These are phyloP conservation scores for Apis cerana DNA, from an alignment of 1,140 invertebrate genomes.

Conservation along the genomic window DNA sequence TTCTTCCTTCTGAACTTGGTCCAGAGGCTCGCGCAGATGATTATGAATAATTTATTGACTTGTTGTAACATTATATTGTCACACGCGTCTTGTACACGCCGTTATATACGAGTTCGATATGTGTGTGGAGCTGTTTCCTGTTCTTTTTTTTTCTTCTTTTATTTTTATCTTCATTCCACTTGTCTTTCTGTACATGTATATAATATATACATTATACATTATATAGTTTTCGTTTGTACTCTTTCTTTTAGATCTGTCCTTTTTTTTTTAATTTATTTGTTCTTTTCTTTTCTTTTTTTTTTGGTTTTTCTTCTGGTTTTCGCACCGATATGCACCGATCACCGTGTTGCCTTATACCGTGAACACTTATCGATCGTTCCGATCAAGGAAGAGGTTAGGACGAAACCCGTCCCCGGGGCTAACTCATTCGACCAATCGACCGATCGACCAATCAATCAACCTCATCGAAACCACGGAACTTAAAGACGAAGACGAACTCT, in stretches of 20 bases:
- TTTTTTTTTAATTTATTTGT: background rate
- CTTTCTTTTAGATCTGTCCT: background rate
- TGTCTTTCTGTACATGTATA: background rate
- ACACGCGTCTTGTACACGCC: constrained; percentile 28
- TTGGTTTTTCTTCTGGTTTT: background rate
- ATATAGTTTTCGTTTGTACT: too few relatives aligned
- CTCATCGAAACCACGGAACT: constrained; percentile 38
- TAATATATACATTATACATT: background rate
- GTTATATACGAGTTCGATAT: background rate
- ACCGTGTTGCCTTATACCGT: constrained; percentile 45
- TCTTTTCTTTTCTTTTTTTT: background rate
- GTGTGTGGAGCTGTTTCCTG: background rate
- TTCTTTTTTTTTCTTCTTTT: too few relatives aligned
- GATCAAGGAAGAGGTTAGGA: constrained; percentile 38
- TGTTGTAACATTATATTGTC: constrained; percentile 27
- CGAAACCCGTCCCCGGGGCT: constrained; percentile 35
- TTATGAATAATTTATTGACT: constrained; percentile 23
- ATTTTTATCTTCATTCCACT: too few relatives aligned
- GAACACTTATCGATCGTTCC: constrained; percentile 44
- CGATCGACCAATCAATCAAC: constrained; percentile 50
- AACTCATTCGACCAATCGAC: constrained; percentile 58
- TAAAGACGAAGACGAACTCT: constrained; percentile 43
- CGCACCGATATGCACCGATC: constrained; percentile 62
- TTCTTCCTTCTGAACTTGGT: constrained; percentile 63
- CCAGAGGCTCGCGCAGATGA: constrained; percentile 49